These are phyloP conservation scores for Diachrysia chrysitis DNA, from an alignment of 2,888 invertebrate genomes.

Conservation along the genomic window DNA sequence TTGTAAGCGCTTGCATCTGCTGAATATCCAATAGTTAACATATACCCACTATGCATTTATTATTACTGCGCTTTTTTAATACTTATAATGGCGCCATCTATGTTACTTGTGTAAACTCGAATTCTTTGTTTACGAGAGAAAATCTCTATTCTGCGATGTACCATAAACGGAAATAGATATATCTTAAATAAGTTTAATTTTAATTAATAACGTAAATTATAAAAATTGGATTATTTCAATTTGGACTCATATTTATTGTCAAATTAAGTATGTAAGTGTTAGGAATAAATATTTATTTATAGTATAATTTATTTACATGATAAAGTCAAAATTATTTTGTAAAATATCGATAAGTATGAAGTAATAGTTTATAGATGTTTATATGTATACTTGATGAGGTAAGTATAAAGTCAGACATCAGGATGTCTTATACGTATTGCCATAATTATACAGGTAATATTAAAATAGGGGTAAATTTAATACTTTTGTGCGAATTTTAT, in stretches of 20 bases:
- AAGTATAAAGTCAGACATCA: constrained; percentile 9
- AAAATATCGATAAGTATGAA: constrained; percentile 26
- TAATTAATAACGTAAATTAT: constrained; percentile 1
- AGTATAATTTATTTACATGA: constrained; percentile 27
- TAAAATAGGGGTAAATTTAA: constrained; percentile 15
- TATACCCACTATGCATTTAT: constrained; percentile 55
- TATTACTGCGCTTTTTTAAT: constrained; percentile 39
- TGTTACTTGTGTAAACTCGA: too few species aligned
- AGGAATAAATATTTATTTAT: constrained; percentile 39
- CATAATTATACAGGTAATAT: constrained; percentile 32
- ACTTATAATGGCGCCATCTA: constrained; percentile 22
- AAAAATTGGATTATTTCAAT: constrained; percentile 49
- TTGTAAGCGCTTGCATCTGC: neutral
- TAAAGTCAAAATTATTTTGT: constrained; percentile 23
- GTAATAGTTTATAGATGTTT: neutral
- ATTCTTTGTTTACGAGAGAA: too few species aligned
- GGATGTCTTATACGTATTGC: constrained; percentile 33
- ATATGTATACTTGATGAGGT: constrained; percentile 4
- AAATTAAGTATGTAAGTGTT: constrained; percentile 18
- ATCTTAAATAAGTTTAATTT: constrained; percentile 16
- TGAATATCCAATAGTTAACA: neutral
- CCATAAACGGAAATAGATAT: constrained; percentile 31
- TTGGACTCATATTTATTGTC: constrained; percentile 45
- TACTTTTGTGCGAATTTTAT: constrained; percentile 46
- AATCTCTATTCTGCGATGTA: too few species aligned